Evolutionary conservation across 2,113 vertebrate species (phyloP), one percentile per base, ranked within the genome.

Genomic region (Pica pica): DNA sequence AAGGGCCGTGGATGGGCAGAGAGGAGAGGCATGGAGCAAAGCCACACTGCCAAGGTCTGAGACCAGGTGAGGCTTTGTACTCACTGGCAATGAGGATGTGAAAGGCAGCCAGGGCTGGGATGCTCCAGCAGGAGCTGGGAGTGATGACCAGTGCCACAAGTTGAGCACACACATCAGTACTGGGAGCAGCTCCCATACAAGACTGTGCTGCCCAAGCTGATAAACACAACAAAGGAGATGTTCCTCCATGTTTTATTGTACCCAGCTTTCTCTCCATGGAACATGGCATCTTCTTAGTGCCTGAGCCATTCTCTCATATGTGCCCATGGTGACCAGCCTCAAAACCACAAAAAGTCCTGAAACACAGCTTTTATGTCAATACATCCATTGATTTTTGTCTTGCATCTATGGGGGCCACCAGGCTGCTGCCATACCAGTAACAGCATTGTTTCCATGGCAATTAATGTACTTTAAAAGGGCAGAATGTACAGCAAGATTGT

Each of bases 401-500:
- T 61, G 53, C 49, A 30, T 89, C 69, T 87, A 56, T 78, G 49
- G 64, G 92, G 86, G 88, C 92, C 86, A 94, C 90, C 57, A 86
- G 90, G 83, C 69, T 83, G 83, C 90, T 92, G 68, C 90, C 86
- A 71, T 87, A 68, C 92, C 85, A 89, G 26, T 70, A 49, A 74
- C 53, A 92, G 33, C 86, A 83, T 94, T 53, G 94, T 95, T 96
- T 94, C 87, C 93, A 94, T 96, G 83, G 78, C 80, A 95, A 92
- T 93, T 96, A 93, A 94, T 95, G 82, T 83, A 83, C 79, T 96
- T 94, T 2, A 81, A 95, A 95, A 91, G 88, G 93, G 65, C 44
- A 77, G 85, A 92, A 95, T 56, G 69, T 90, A 85, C 63, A 88
- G 55, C 2, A 2, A 70, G 83, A 56, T 57, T 64, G 21, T 68